phyloP scores from a whole-genome alignment of 2,113 vertebrate genomes.

The Tyrannus savana region DNA sequence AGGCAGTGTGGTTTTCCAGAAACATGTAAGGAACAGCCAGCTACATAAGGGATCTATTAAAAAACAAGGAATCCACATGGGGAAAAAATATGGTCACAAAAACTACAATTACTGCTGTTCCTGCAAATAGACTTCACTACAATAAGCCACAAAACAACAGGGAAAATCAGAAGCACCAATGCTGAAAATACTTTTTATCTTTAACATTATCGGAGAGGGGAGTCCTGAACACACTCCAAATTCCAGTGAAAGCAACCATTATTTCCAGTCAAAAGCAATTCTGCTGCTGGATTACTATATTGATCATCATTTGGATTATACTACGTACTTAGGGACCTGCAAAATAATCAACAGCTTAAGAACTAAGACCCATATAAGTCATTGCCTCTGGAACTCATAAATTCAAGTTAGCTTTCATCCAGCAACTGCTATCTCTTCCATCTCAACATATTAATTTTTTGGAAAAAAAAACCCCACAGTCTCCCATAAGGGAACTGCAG shows the following conservation, averaged over 20 bases:
- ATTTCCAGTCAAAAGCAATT: background rate
- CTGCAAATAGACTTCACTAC: background rate
- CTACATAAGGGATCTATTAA: background rate
- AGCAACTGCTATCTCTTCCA: background rate
- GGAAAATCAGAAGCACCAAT: background rate
- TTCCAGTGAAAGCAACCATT: background rate
- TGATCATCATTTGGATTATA: background rate
- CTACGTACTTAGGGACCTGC: background rate
- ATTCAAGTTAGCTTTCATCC: background rate
- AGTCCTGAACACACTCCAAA: background rate
- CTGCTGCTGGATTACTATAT: background rate
- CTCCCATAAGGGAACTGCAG: background rate
- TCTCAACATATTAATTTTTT: background rate
- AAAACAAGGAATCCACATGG: background rate
- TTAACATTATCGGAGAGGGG: background rate
- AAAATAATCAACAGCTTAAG: background rate
- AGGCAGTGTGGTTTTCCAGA: background rate
- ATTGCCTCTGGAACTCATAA: background rate
- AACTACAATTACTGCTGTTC: background rate
- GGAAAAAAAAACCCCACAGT: rapidly evolving
- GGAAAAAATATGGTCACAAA: background rate
- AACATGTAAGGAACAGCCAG: background rate
- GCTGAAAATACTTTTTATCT: background rate
- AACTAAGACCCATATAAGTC: background rate
- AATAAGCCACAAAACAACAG: background rate